Evolutionary conservation across 2,113 vertebrate genomes (phyloP).

Genomic region (Phasianus colchicus): DNA sequence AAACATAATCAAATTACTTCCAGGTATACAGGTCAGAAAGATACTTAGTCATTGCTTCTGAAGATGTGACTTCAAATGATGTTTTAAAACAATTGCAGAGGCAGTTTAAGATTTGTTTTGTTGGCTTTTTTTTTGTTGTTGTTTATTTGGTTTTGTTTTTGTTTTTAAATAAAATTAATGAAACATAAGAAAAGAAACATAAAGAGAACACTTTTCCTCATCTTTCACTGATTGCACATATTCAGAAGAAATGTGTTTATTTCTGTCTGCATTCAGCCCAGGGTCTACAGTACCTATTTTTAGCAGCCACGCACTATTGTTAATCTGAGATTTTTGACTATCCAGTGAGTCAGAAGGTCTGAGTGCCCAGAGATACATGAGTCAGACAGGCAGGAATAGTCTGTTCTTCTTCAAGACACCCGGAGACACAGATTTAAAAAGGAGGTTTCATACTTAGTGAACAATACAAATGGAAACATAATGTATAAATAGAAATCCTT

Average conservation of each 20-base stretch:
- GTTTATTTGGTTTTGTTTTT: too few species aligned
- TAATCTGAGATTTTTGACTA: conserved; percentile 73
- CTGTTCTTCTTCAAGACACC: conserved; percentile 67
- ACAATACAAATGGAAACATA: conserved; percentile 61
- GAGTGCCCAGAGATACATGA: conserved; percentile 74
- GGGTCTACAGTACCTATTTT: conserved; percentile 71
- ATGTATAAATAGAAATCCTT: conserved; percentile 68
- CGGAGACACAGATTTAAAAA: conserved; percentile 59
- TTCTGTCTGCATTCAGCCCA: conserved; percentile 23
- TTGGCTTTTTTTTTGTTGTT: too few species aligned
- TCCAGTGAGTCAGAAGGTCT: conserved; percentile 79
- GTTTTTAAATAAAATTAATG: conserved; percentile 3
- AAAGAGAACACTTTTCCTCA: neutral
- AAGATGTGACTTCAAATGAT: neutral
- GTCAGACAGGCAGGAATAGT: conserved; percentile 77
- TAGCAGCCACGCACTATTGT: conserved; percentile 68
- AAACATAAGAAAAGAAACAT: neutral
- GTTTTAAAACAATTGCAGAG: neutral
- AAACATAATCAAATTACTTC: neutral
- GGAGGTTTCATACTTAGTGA: conserved; percentile 62
- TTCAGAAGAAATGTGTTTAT: conserved; percentile 51
- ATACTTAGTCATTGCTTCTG: accelerated
- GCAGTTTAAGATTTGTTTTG: neutral
- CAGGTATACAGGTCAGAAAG: neutral
- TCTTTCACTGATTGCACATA: neutral